Conservation (phyloP, 2,888 invertebrate species). For the Rotaria magnacalcarata region DNA sequence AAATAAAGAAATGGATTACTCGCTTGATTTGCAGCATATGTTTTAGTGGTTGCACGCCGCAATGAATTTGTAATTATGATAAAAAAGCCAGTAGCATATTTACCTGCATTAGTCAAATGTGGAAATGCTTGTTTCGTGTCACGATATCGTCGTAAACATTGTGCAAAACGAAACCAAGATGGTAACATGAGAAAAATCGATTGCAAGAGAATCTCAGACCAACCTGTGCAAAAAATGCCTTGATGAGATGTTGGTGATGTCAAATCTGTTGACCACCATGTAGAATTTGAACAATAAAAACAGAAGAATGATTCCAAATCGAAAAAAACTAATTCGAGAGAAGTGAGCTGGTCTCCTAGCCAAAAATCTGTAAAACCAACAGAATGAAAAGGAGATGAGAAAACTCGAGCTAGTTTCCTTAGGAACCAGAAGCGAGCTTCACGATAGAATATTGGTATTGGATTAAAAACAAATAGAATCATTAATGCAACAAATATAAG, state of each 20-base stretch:
- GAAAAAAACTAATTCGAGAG: conserved; percentile 77
- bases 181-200: conserved; percentile 64
- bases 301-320: conserved; percentile 90
- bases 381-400: conserved; percentile 38
- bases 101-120: conserved; percentile 78
- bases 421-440: conserved; percentile 81
- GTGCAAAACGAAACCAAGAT: conserved; percentile 94
- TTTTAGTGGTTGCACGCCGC: background rate
- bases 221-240: background rate
- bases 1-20: conserved; percentile 44
- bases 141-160: conserved; percentile 56
- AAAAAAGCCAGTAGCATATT: conserved; percentile 91
- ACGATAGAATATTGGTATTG: conserved; percentile 81
- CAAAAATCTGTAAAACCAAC: conserved; percentile 77
- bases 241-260: background rate
- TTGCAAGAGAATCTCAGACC: background rate
- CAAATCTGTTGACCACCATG: conserved; percentile 51
- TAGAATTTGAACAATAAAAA: conserved; percentile 67
- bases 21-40: background rate
- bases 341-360: conserved; percentile 95
- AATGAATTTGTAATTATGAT: conserved; percentile 23
- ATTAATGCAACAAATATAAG: conserved; percentile 73
- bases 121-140: conserved; percentile 41
- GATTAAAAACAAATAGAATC: conserved; percentile 79
- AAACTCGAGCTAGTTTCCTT: conserved; percentile 67